Evolutionary conservation across 1,140 invertebrate species (phyloP).

Genomic region (Agrypnia vestita): DNA sequence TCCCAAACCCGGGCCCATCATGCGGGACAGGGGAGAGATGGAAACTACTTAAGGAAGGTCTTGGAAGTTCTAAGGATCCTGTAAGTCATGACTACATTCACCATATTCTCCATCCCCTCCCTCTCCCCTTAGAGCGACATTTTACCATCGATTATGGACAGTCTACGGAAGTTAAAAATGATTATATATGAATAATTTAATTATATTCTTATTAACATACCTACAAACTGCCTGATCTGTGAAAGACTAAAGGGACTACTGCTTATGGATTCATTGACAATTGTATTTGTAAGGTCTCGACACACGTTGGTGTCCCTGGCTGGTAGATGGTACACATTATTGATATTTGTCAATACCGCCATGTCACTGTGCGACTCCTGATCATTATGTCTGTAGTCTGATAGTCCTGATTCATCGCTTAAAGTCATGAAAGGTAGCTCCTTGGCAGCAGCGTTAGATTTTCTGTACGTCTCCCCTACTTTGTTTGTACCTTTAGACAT

Average conservation of each 20-base stretch:
- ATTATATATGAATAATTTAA: no score
- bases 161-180: no score
- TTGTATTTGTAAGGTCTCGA: conserved; percentile 43
- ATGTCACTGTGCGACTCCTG: not conserved
- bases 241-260: conserved; percentile 53
- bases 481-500: not conserved
- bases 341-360: conserved; percentile 2
- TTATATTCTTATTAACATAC: conserved; percentile 40
- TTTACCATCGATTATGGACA: no score
- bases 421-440: conserved; percentile 38
- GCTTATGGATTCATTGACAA: conserved; percentile 48
- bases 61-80: no score
- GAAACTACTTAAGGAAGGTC: no score
- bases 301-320: conserved; percentile 25
- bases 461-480: not conserved
- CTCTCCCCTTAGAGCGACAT: no score
- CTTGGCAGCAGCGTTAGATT: conserved; percentile 1
- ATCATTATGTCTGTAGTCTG: conserved; percentile 29
- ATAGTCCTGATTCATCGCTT: conserved; percentile 43
- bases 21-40: no score
- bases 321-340: conserved; percentile 10
- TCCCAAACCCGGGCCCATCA: no score
- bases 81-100: no score
- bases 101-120: no score
- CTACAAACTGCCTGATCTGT: conserved; percentile 55